phyloP scores from a whole-genome alignment of 1,140 invertebrate genomes.

The Listronotus bonariensis region DNA sequence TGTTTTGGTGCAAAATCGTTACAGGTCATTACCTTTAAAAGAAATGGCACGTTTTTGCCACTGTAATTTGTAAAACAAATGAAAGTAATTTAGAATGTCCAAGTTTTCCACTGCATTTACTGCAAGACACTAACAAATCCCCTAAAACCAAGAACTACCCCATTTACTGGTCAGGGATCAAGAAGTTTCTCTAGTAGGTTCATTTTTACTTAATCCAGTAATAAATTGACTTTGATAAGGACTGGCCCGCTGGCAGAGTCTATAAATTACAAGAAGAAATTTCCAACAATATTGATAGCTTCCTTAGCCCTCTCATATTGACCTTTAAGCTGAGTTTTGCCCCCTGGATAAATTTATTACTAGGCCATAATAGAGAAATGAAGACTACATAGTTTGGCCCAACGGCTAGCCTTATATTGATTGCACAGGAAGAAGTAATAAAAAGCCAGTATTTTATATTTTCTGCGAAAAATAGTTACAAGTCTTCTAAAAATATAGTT shows the following conservation, averaged over 20 bases:
- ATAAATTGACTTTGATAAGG: conserved; percentile 39
- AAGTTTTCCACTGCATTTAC: conserved; percentile 27
- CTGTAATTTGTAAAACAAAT: conserved; percentile 18
- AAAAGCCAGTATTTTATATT: conserved; percentile 19
- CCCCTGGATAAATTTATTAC: conserved; percentile 34
- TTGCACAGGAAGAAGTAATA: conserved; percentile 9
- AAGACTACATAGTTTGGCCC: conserved; percentile 19
- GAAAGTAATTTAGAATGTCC: conserved; percentile 11
- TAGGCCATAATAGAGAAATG: conserved; percentile 25
- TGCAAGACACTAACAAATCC: conserved; percentile 31
- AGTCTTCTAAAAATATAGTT: too few relatives aligned
- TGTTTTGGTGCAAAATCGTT: too few relatives aligned
- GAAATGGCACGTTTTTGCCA: too few relatives aligned
- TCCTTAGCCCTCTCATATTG: conserved; percentile 35
- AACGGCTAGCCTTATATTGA: conserved; percentile 11
- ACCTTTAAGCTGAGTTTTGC: conserved; percentile 35
- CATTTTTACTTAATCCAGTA: conserved; percentile 39
- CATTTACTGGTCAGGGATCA: conserved; percentile 36
- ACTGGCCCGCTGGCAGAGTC: conserved; percentile 20
- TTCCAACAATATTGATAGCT: conserved; percentile 40
- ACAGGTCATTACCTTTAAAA: too few relatives aligned
- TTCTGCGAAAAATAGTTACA: too few relatives aligned
- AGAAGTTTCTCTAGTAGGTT: conserved; percentile 28
- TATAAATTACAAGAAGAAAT: conserved; percentile 36
- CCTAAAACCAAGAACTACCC: conserved; percentile 22